A percentile compares a stretch with the other conserved stretches of the same genome.
Conservation (phyloP, 92 coral and sea anemone genomes). For the Palythoa heliodiscus region DNA sequence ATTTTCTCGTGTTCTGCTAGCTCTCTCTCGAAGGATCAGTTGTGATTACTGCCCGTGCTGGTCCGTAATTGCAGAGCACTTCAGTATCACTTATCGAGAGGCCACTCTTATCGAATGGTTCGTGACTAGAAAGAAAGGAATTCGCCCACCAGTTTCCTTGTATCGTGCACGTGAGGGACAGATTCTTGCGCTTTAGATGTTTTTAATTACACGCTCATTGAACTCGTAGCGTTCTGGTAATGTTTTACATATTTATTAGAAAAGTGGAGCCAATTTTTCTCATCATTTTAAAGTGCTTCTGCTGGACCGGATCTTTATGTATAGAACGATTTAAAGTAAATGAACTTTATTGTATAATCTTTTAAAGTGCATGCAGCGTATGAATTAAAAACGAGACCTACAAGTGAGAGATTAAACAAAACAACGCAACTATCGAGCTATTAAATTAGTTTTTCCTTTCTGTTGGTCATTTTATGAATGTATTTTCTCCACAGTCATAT, state of each 20-base stretch:
- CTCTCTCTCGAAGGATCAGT: neutral
- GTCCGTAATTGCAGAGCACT: slow-evolving; percentile 2
- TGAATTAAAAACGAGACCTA: neutral
- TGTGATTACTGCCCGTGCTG: neutral
- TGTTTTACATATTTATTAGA: slow-evolving; percentile 15
- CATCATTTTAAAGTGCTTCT: slow-evolving; percentile 2
- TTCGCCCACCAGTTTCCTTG: slow-evolving; percentile 1
- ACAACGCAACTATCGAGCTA: neutral
- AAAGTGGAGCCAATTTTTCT: slow-evolving; percentile 1
- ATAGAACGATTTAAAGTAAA: neutral
- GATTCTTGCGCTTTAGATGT: neutral
- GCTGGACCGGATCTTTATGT: neutral
- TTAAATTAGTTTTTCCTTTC: neutral
- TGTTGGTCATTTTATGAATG: slow-evolving; percentile 2
- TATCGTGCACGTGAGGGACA: slow-evolving; percentile 28
- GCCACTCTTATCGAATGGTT: slow-evolving; percentile 23
- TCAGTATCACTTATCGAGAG: neutral
- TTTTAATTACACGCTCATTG: slow-evolving; percentile 36
- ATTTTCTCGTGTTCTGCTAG: neutral
- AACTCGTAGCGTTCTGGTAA: neutral
- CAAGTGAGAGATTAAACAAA: slow-evolving; percentile 14
- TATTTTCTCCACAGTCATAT: neutral
- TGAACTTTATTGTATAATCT: neutral
- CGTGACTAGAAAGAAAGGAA: slow-evolving; percentile 28
- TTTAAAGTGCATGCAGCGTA: slow-evolving; percentile 5